Conservation (phyloP, 2,113 vertebrate species). For the Vidua chalybeata region DNA sequence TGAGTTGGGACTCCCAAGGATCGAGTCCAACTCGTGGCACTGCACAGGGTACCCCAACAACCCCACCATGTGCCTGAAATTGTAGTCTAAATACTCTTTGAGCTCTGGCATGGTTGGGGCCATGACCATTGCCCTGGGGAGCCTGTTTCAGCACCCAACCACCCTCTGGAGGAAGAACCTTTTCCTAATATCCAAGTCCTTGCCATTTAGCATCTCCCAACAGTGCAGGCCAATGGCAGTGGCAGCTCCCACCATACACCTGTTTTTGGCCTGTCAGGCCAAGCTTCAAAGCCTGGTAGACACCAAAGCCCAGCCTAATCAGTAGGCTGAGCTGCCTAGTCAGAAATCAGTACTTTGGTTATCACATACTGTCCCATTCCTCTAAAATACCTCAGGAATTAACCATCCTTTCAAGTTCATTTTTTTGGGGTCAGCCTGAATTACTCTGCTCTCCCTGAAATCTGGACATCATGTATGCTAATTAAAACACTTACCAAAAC, state of each 20-base stretch:
- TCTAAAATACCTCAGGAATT: not conserved
- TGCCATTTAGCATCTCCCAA: no score
- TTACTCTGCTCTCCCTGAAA: not conserved
- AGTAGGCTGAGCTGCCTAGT: not conserved
- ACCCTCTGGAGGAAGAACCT: not conserved
- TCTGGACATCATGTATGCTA: not conserved
- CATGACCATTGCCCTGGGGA: not conserved
- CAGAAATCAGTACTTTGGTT: not conserved
- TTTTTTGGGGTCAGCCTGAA: not conserved
- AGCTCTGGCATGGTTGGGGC: not conserved
- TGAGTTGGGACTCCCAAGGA: not conserved
- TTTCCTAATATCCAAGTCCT: not conserved
- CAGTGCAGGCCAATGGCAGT: not conserved
- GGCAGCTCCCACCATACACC: not conserved
- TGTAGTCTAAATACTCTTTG: not conserved
- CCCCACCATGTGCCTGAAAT: not conserved
- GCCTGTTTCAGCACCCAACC: not conserved
- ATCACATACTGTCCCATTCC: not conserved
- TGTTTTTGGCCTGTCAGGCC: not conserved
- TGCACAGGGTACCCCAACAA: not conserved
- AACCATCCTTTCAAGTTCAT: not conserved
- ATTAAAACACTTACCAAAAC: not conserved
- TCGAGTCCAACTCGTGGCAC: fast-evolving
- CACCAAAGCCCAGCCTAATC: not conserved
- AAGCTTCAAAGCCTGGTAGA: not conserved